These are phyloP conservation scores for Himalopsyche kuldschensis DNA, from an alignment of 2,888 invertebrate genomes.

Conservation along the genomic window DNA sequence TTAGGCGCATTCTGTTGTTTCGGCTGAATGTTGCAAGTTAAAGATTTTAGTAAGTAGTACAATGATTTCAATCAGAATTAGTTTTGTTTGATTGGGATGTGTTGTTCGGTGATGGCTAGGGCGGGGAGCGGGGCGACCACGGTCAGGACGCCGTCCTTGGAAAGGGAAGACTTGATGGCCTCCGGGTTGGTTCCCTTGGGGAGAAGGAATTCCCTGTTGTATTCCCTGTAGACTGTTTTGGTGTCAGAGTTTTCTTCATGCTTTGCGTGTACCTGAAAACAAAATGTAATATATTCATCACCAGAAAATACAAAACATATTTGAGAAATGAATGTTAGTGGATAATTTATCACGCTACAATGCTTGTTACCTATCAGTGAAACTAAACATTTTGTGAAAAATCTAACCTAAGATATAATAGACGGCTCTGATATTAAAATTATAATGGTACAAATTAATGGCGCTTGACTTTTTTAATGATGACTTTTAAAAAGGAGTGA, in stretches of 20 bases:
- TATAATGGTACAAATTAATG: too few relatives aligned
- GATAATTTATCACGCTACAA: too few relatives aligned
- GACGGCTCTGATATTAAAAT: too few relatives aligned
- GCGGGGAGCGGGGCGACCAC: slow-evolving; percentile 96
- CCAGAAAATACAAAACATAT: too few relatives aligned
- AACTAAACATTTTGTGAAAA: too few relatives aligned
- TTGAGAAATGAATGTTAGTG: too few relatives aligned
- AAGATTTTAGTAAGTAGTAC: neutral
- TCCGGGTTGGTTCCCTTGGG: slow-evolving; percentile 97
- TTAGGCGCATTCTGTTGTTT: neutral
- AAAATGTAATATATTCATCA: neutral
- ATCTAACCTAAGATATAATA: too few relatives aligned
- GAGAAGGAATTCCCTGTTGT: slow-evolving; percentile 95
- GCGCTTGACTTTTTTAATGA: too few relatives aligned
- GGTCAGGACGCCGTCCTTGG: slow-evolving; percentile 94
- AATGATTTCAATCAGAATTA: slow-evolving; percentile 43
- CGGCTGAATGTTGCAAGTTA: neutral
- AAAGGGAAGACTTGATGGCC: slow-evolving; percentile 91
- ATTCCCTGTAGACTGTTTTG: slow-evolving; percentile 96
- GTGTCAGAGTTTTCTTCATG: slow-evolving; percentile 98
- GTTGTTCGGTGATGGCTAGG: slow-evolving; percentile 75
- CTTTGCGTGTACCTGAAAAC: slow-evolving; percentile 88
- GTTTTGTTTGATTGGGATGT: slow-evolving; percentile 79
- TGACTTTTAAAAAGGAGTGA: too few relatives aligned
- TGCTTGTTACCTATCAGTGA: too few relatives aligned